Percentiles rank a stretch among this genome's conserved stretches.
These are phyloP conservation scores for Calyptommatus sinebrachiatus DNA, from an alignment of 2,113 vertebrate species.

Conservation along the genomic window DNA sequence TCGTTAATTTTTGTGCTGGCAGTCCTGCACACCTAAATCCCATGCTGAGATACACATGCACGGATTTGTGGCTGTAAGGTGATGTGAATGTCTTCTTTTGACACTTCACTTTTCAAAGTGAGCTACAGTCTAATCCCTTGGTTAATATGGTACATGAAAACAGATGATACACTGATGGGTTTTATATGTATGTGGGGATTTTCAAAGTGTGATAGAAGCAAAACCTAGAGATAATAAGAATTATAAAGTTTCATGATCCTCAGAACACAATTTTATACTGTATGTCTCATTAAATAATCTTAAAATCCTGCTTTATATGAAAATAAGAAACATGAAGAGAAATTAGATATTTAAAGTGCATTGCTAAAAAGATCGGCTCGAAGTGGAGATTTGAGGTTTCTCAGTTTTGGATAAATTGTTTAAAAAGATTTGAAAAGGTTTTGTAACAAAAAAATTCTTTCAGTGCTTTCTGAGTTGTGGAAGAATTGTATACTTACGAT, in stretches of 20 bases:
- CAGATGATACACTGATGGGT: background rate
- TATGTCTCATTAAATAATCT: background rate
- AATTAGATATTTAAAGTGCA: background rate
- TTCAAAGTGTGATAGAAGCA: slow-evolving; percentile 6
- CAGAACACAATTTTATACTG: background rate
- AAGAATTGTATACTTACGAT: background rate
- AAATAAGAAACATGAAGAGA: slow-evolving; percentile 11
- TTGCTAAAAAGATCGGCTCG: background rate
- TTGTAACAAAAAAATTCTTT: slow-evolving; percentile 4
- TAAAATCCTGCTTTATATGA: background rate
- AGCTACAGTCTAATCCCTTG: slow-evolving; percentile 55
- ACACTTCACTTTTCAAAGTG: slow-evolving; percentile 25
- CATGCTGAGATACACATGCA: slow-evolving; percentile 1
- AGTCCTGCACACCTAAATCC: slow-evolving; percentile 20
- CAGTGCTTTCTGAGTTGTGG: background rate
- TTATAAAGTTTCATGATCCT: background rate
- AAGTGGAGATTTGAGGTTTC: background rate
- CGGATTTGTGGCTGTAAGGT: background rate
- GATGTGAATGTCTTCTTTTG: slow-evolving; percentile 17
- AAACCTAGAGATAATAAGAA: slow-evolving; percentile 11
- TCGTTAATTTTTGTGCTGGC: slow-evolving; percentile 18
- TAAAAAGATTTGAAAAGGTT: background rate
- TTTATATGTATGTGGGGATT: background rate
- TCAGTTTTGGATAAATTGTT: background rate
- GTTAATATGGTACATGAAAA: slow-evolving; percentile 8